Conservation (phyloP, 2,113 vertebrate species). For the Channa maculata region DNA sequence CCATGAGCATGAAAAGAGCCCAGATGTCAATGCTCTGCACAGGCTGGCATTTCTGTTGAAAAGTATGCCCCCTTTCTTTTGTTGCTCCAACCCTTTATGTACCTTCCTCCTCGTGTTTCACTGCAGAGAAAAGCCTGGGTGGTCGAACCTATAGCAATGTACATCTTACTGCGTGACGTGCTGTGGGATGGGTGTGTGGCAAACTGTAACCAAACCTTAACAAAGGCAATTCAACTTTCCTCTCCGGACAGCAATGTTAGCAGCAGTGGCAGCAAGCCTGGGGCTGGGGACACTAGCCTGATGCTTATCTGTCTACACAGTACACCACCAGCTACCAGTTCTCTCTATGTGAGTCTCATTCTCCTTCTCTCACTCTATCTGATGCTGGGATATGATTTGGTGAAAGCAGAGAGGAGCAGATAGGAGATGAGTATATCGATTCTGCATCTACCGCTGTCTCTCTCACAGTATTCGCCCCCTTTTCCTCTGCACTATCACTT, state of each 20-base stretch:
- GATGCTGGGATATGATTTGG: slow-evolving; percentile 70
- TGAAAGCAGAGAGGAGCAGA: slow-evolving; percentile 48
- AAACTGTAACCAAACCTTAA: slow-evolving; percentile 50
- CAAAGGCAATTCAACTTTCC: slow-evolving; percentile 44
- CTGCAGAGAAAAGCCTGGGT: slow-evolving; percentile 12
- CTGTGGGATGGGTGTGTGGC: slow-evolving; percentile 3
- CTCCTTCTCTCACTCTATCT: slow-evolving; percentile 32
- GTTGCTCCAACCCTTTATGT: slow-evolving; percentile 36
- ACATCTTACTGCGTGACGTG: slow-evolving; percentile 24
- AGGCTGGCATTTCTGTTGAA: slow-evolving; percentile 36
- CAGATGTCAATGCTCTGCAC: slow-evolving; percentile 68
- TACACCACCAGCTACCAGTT: slow-evolving; percentile 29
- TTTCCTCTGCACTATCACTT: slow-evolving; percentile 46
- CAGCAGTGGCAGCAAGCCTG: slow-evolving; percentile 41
- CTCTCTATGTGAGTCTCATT: slow-evolving; percentile 10
- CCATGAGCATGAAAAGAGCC: slow-evolving; percentile 72
- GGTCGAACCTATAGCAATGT: slow-evolving; percentile 12
- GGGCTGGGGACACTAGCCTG: slow-evolving; percentile 57
- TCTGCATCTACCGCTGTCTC: slow-evolving; percentile 52
- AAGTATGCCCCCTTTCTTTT: slow-evolving; percentile 47
- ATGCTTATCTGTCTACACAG: slow-evolving; percentile 63
- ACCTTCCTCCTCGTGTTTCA: slow-evolving; percentile 48
- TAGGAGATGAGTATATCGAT: slow-evolving; percentile 61
- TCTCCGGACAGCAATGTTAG: slow-evolving; percentile 35
- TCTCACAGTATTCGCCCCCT: slow-evolving; percentile 47